Evolutionary conservation across 1,140 invertebrate genomes (phyloP), one percentile per base, ranked within the genome.

Genomic region (Lepidurus couesii): DNA sequence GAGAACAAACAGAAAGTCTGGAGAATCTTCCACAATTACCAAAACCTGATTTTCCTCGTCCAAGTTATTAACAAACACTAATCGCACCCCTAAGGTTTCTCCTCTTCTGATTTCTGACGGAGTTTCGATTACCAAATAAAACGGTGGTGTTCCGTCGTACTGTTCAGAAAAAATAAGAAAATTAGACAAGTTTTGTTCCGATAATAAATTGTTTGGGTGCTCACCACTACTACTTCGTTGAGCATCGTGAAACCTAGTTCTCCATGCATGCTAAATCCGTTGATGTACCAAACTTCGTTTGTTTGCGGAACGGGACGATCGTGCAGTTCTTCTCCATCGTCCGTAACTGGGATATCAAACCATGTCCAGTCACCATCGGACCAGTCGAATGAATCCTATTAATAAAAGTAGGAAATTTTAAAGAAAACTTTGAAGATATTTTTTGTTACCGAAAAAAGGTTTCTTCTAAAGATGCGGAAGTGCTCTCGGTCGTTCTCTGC

Each of bases 41-140:
- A 84, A 77, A 9, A 84, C 84, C n/a, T 84, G 81, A 43, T 85
- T 82, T 74, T 86, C 83, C 26, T 80, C 80, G 0, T 80, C 76
- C 82, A 87, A 86, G 80, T 88, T 86, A 82, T 90, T 90, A 79
- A 88, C 87, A 8, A 90, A 83, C 16, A 87, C 84, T 0, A 89
- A 84, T 24, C 88, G 81, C 0, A 90, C 81, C 5, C 88, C 87
- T 34, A 90, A 81, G 80, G 89, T 88, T 83, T 90, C 90, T n/a
- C 90, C 90, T 44, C 87, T 82, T 6, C 86, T 83, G 78, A 88
- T 86, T 26, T 82, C 78, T 4, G 83, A 79, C 7, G 89, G 88
- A 7, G 86, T 85, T 81, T 89, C 88, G 7, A 89, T 83, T 16
- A 85, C 84, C 76, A 90, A 88, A 83, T 87, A 88, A 82, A 90